Conservation (phyloP, 2,797 vertebrate species). For the Mionectes olivaceus region DNA sequence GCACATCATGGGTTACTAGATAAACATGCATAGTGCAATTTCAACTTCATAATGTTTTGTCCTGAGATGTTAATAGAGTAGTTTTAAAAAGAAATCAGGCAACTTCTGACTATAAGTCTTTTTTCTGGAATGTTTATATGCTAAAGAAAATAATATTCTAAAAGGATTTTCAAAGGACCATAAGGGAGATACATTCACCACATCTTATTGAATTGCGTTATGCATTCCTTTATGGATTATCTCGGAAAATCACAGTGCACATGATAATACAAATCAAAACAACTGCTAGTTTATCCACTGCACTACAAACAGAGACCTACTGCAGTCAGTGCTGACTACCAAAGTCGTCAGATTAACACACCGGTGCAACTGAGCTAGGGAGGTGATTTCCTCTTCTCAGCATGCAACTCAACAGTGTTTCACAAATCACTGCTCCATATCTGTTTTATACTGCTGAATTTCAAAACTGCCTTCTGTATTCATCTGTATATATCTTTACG, state of each 20-base stretch:
- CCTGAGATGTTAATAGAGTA: not conserved
- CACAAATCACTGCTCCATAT: not conserved
- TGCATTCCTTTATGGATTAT: not conserved
- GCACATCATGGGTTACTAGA: not conserved
- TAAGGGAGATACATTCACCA: not conserved
- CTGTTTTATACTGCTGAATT: not conserved
- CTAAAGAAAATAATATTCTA: not conserved
- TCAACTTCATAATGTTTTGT: not conserved
- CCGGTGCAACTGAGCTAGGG: rapidly evolving
- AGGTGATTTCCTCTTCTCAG: not conserved
- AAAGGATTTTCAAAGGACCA: not conserved
- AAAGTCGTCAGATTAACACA: not conserved
- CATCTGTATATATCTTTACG: not conserved
- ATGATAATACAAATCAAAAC: not conserved
- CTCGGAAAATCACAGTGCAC: not conserved
- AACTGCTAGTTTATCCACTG: not conserved
- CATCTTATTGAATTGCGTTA: not conserved
- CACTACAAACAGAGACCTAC: not conserved
- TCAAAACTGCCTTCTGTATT: not conserved
- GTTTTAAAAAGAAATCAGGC: not conserved
- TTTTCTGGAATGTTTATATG: not conserved
- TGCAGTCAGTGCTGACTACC: not conserved
- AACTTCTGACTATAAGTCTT: not conserved
- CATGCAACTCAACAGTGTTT: not conserved
- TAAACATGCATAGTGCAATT: not conserved